phyloP scores from a whole-genome alignment of 2,113 vertebrate species.

The Numenius arquata region DNA sequence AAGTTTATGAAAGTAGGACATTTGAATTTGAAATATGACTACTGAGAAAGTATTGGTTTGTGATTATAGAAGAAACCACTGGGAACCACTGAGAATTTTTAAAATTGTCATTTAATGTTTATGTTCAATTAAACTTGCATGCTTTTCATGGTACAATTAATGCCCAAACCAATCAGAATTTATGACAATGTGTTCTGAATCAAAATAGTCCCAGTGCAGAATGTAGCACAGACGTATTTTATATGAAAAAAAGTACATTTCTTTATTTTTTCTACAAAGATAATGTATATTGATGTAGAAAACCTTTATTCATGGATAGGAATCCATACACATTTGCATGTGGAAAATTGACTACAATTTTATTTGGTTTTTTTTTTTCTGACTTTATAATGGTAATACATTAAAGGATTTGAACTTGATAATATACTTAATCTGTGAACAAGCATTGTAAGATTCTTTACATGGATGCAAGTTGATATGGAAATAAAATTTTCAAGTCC shows the following conservation, averaged over 20 bases:
- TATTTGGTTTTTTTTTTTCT: background rate
- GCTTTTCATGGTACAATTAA: background rate
- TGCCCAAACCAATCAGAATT: background rate
- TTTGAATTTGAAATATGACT: background rate
- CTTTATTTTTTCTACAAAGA: fast-evolving
- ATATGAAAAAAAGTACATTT: background rate
- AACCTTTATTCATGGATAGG: background rate
- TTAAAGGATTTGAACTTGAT: background rate
- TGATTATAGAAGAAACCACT: background rate
- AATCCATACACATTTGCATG: background rate
- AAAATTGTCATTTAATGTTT: too few relatives aligned
- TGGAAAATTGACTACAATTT: background rate
- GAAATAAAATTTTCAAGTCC: constrained; percentile 33
- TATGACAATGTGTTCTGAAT: background rate
- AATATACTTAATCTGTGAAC: constrained; percentile 5
- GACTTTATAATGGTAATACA: background rate
- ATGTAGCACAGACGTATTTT: background rate
- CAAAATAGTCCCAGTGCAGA: background rate
- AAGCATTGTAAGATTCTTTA: background rate
- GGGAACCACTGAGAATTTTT: background rate
- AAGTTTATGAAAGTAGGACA: background rate
- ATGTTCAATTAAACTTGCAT: too few relatives aligned
- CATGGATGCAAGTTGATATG: constrained; percentile 24
- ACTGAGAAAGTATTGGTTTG: background rate
- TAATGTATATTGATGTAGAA: background rate